Conservation (phyloP, 2,888 invertebrate genomes). For the Hyles lineata region DNA sequence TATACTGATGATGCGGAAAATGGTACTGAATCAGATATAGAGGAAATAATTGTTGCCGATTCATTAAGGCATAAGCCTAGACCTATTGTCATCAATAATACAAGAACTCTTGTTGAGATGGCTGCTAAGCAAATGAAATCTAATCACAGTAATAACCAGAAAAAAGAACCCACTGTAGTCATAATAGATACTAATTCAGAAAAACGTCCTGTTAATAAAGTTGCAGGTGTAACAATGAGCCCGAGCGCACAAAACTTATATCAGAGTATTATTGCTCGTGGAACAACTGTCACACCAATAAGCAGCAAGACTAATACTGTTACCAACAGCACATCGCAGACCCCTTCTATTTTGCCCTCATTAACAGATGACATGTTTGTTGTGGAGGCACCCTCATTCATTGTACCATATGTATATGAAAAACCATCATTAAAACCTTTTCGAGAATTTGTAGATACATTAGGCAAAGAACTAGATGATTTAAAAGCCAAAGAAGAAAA, state of each 20-base stretch:
- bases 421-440: constrained; percentile 93
- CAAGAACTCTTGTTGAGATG: constrained; percentile 88
- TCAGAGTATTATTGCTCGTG: constrained; percentile 76
- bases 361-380: constrained; percentile 97
- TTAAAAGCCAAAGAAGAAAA: constrained; percentile 84
- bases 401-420: constrained; percentile 96
- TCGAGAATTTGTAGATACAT: constrained; percentile 88
- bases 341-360: constrained; percentile 89
- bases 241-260: constrained; percentile 87
- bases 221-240: constrained; percentile 45
- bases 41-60: constrained; percentile 86
- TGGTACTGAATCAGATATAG: constrained; percentile 86
- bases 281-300: constrained; percentile 73
- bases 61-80: constrained; percentile 70
- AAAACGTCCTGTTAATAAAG: constrained; percentile 82
- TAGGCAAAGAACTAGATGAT: constrained; percentile 87
- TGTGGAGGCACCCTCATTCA: constrained; percentile 96
- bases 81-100: constrained; percentile 88
- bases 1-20: constrained; percentile 83
- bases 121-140: constrained; percentile 82
- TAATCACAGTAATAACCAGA: constrained; percentile 59
- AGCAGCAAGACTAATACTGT: constrained; percentile 52
- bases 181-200: constrained; percentile 92
- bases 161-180: constrained; percentile 90
- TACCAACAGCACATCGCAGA: constrained; percentile 44